Base-by-base conservation (phyloP, 2,113 vertebrate genomes). In the Myrmecobius fasciatus region DNA sequence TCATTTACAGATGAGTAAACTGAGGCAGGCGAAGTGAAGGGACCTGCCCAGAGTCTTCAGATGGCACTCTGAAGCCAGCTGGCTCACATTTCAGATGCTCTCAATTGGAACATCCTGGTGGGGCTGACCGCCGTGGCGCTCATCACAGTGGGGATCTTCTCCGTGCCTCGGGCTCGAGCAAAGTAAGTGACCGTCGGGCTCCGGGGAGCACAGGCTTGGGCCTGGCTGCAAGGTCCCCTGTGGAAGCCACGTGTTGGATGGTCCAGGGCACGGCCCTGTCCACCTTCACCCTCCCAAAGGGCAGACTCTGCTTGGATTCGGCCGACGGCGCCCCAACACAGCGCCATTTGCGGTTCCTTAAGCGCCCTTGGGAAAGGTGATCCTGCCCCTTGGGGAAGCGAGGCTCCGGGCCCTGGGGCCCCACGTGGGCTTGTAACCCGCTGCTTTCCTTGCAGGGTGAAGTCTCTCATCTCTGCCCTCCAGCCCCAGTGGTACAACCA, bases 401-500 rank as follows among this genome's bases (percentile, higher is more conserved):
- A 60, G 83, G 93, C 67, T 26, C 91, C 36, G 4, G 53, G 49
- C 6, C 51, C 51, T 51, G 49, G 43, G 46, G n/a, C 46, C 48
- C 28, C 11, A 0, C 25, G 47, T 22, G 26, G 56, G 53, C 7
- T 0, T 22, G 52, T 95, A 93, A 95, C 54, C 47, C 53, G 26
- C 47, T 89, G 93, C 89, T 94, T 91, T 1, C 4, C 3, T 95
- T 7, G 28, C 93, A 99, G 98, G 0, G 10, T 96, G 0, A 83
- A 11, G 89, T 3, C 47, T 0, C 89, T 98, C 22, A 95, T 99
- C 75, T 97, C 95, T 0, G n/a, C 25, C 2, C 89, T 98, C 0
- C 17, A 95, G 60, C 98, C 98, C 0, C 97, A 97, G 91, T 98
- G 98, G 97, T 98, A 96, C 0, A 93, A 93, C 96, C 97, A 97